Conservation (phyloP, 2,797 vertebrate species). For the Heteromormyrus szaboi region DNA sequence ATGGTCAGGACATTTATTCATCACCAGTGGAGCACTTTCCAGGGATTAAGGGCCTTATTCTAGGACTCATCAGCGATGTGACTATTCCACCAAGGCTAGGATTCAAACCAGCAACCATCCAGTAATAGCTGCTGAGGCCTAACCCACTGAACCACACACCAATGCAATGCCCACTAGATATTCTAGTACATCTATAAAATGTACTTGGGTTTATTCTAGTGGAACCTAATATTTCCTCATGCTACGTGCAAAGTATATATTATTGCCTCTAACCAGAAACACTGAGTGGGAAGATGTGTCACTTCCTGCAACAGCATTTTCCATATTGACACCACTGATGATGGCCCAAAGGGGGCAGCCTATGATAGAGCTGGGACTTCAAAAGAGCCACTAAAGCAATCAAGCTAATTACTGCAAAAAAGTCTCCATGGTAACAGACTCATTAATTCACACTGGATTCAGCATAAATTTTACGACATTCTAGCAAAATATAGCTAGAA, state of each 20-base stretch:
- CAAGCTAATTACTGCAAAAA: slow-evolving; percentile 2
- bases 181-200: neutral
- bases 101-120: neutral
- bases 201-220: neutral
- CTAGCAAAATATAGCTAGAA: neutral
- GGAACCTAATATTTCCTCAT: neutral
- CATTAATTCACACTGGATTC: neutral
- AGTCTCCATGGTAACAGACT: neutral
- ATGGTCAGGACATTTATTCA: neutral
- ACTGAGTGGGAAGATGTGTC: neutral
- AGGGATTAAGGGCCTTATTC: neutral
- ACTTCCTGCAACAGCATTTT: neutral
- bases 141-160: neutral
- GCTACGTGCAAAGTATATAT: neutral
- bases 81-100: neutral
- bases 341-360: neutral
- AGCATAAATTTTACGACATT: neutral
- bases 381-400: neutral
- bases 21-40: neutral
- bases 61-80: neutral
- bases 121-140: neutral
- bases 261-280: neutral
- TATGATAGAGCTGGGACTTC: neutral
- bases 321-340: neutral
- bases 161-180: neutral